phyloP scores from a whole-genome alignment of 2,888 invertebrate genomes.

The Selenia dentaria region DNA sequence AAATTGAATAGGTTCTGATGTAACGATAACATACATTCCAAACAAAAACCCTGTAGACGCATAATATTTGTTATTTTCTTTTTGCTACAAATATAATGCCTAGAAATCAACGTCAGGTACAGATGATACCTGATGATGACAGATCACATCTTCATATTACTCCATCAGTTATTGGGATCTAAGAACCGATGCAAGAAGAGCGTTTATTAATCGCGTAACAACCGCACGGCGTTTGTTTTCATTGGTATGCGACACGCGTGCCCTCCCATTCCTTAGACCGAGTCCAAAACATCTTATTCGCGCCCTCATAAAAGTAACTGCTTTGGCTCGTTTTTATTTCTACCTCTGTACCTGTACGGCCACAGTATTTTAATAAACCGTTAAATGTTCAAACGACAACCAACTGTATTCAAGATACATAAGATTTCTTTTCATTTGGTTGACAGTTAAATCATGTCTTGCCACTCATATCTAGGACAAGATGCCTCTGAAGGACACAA shows the following conservation, averaged over 20 bases:
- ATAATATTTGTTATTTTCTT: no score
- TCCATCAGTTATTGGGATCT: no score
- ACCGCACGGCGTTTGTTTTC: conserved; percentile 28
- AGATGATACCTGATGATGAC: no score
- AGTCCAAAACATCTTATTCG: conserved; percentile 84
- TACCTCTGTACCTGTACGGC: conserved; percentile 81
- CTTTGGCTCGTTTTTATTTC: conserved; percentile 83
- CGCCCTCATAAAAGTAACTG: conserved; percentile 85
- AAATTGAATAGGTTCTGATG: no score
- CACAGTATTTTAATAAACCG: conserved; percentile 83
- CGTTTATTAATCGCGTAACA: neutral
- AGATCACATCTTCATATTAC: no score
- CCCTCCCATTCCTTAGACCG: conserved; percentile 76
- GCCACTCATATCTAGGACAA: conserved; percentile 81
- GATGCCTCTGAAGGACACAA: conserved; percentile 75
- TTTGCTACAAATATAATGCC: no score
- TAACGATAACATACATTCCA: no score
- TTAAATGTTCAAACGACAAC: conserved; percentile 40
- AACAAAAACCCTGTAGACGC: no score
- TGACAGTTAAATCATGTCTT: conserved; percentile 64
- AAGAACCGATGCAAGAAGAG: no score
- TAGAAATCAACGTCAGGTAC: no score
- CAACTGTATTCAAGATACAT: conserved; percentile 41
- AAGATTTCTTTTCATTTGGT: conserved; percentile 42
- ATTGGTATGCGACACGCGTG: conserved; percentile 44